A percentile compares a stretch with the other conserved stretches of the same genome.
phyloP scores from a whole-genome alignment of 2,888 invertebrate species.

The Thecocarcelia acutangulata region DNA sequence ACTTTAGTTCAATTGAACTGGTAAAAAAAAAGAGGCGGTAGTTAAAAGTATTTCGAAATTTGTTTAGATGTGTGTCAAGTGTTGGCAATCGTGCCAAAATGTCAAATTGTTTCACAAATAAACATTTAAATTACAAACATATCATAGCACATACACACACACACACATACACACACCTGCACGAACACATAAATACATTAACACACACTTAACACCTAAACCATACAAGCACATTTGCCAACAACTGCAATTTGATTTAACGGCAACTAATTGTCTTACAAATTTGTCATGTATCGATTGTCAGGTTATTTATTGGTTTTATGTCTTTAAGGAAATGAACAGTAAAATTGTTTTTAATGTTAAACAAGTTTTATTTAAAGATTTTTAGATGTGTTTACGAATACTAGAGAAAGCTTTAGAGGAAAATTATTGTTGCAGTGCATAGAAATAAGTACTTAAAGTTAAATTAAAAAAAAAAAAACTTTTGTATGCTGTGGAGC shows the following conservation, averaged over 20 bases:
- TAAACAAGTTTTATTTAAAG: not conserved
- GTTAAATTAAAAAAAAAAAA: no score
- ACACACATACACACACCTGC: not conserved
- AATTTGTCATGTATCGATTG: slow-evolving; percentile 64
- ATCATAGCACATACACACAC: not conserved
- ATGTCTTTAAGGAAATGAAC: slow-evolving; percentile 18
- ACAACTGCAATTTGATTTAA: not conserved
- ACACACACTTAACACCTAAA: not conserved
- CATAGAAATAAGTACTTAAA: no score
- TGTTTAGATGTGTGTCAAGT: slow-evolving; percentile 58
- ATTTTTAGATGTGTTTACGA: not conserved
- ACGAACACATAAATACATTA: not conserved
- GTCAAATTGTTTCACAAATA: slow-evolving; percentile 63
- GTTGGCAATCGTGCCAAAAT: slow-evolving; percentile 61
- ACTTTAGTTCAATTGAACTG: not conserved
- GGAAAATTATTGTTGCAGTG: no score
- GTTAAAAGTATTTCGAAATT: slow-evolving; percentile 53
- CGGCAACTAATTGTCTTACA: slow-evolving; percentile 61
- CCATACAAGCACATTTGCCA: not conserved
- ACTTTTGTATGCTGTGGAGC: no score
- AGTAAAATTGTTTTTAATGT: slow-evolving; percentile 3
- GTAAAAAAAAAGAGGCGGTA: slow-evolving; percentile 33
- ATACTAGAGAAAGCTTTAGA: no score
- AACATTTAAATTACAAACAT: slow-evolving; percentile 40
- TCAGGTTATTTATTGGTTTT: slow-evolving; percentile 48